These are phyloP conservation scores for Microcebus ravelobensis DNA, from an alignment of 2,113 vertebrate genomes.

Conservation along the genomic window DNA sequence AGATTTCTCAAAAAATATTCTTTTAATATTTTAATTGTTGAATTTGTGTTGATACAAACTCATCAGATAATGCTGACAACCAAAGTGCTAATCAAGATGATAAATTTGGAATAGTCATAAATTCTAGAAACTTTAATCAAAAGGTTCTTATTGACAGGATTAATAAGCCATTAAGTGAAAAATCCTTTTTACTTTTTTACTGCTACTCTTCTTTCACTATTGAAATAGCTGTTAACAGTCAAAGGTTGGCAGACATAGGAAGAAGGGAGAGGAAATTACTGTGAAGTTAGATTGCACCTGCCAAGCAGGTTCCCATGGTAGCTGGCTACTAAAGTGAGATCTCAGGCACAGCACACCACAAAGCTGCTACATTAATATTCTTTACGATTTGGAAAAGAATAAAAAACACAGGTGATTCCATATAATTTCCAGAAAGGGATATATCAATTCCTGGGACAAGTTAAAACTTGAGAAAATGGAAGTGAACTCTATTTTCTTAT, in stretches of 20 bases:
- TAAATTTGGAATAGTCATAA: background rate
- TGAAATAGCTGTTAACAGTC: background rate
- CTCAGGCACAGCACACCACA: background rate
- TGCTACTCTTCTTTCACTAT: background rate
- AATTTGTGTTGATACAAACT: background rate
- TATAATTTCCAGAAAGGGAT: constrained; percentile 5
- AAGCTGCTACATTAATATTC: background rate
- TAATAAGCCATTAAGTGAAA: background rate
- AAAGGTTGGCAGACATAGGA: background rate
- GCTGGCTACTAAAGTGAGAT: background rate
- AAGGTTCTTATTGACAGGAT: background rate
- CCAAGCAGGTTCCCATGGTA: background rate
- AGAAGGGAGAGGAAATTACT: background rate
- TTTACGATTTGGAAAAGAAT: background rate
- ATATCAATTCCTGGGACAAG: background rate
- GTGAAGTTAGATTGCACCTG: background rate
- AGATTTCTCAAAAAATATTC: background rate
- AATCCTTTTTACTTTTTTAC: background rate
- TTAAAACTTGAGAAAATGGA: background rate
- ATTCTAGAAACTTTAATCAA: background rate
- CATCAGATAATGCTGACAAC: background rate
- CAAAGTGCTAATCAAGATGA: background rate
- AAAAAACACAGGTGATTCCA: background rate
- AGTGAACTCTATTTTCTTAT: background rate
- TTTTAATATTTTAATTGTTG: background rate